Percentiles rank a stretch among this genome's conserved stretches.
These are phyloP conservation scores for Plagodis pulveraria DNA, from an alignment of 2,888 invertebrate species.

Conservation along the genomic window DNA sequence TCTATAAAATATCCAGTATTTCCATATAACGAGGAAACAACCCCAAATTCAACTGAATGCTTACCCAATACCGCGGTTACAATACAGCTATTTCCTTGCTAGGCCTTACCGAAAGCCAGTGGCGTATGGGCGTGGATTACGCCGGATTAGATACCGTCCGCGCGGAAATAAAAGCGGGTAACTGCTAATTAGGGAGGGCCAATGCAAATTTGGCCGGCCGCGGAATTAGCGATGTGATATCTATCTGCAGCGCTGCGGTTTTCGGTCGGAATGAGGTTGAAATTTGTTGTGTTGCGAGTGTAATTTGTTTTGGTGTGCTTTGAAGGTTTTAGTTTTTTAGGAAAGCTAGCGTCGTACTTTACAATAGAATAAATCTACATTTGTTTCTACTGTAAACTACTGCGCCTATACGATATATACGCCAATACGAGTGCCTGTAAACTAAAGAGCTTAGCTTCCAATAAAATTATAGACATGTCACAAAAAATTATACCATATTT, in stretches of 20 bases:
- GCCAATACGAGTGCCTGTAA: too few relatives aligned
- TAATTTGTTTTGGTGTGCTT: neutral
- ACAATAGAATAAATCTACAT: too few relatives aligned
- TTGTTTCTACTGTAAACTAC: too few relatives aligned
- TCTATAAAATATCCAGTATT: too few relatives aligned
- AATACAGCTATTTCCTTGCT: constrained; percentile 13
- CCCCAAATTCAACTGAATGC: neutral
- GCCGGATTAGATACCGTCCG: constrained; percentile 71
- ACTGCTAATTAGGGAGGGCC: constrained; percentile 74
- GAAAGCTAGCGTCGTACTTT: too few relatives aligned
- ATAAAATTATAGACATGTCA: too few relatives aligned
- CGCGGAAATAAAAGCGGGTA: constrained; percentile 79
- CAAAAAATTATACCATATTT: too few relatives aligned
- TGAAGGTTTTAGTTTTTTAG: neutral
- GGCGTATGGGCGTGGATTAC: constrained; percentile 67
- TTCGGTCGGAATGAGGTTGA: constrained; percentile 13
- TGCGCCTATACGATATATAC: too few relatives aligned
- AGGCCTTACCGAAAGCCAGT: constrained; percentile 36
- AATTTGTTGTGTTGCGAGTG: constrained; percentile 5
- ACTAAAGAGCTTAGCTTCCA: too few relatives aligned
- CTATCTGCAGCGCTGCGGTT: constrained; percentile 24
- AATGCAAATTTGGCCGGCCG: constrained; percentile 67
- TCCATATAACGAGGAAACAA: too few relatives aligned
- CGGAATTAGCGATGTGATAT: constrained; percentile 50
- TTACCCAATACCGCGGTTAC: constrained; percentile 13